Conservation (phyloP, 2,113 vertebrate species). For the Brachirus orientalis region DNA sequence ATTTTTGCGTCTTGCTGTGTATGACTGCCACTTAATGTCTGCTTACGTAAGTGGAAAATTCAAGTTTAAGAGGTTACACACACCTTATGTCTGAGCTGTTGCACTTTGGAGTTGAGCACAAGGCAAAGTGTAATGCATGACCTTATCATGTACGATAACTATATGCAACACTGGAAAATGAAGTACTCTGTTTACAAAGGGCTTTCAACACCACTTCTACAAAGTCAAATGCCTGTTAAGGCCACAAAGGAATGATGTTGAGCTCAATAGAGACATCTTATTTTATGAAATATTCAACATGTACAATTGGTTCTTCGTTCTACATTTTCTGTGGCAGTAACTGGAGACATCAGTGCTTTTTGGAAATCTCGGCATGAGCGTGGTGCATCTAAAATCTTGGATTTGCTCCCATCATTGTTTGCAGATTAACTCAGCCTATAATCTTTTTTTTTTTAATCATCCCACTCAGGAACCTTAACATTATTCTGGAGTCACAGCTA, state of each 20-base stretch:
- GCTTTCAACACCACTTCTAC: neutral
- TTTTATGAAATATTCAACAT: conserved; percentile 9
- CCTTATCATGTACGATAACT: conserved; percentile 30
- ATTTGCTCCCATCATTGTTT: conserved; percentile 46
- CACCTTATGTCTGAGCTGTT: conserved; percentile 15
- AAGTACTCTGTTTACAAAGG: neutral
- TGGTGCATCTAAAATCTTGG: conserved; percentile 22
- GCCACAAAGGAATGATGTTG: no score
- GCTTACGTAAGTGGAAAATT: conserved; percentile 13
- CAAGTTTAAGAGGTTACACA: conserved; percentile 18
- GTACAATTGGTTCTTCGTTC: conserved; percentile 10
- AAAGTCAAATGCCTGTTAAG: neutral
- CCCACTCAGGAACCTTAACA: neutral
- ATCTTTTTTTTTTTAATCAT: conserved; percentile 16
- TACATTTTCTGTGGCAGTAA: conserved; percentile 14
- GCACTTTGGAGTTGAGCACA: conserved; percentile 5
- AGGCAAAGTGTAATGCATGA: conserved; percentile 16
- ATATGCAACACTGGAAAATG: conserved; percentile 23
- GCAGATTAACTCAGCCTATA: conserved; percentile 28
- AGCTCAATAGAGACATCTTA: no score
- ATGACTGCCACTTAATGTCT: neutral
- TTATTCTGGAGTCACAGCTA: neutral
- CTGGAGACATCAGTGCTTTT: conserved; percentile 16
- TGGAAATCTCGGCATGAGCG: conserved; percentile 21
- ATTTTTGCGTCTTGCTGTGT: neutral